Conservation (phyloP, 1,140 invertebrate species). For the Temnothorax longispinosus region DNA sequence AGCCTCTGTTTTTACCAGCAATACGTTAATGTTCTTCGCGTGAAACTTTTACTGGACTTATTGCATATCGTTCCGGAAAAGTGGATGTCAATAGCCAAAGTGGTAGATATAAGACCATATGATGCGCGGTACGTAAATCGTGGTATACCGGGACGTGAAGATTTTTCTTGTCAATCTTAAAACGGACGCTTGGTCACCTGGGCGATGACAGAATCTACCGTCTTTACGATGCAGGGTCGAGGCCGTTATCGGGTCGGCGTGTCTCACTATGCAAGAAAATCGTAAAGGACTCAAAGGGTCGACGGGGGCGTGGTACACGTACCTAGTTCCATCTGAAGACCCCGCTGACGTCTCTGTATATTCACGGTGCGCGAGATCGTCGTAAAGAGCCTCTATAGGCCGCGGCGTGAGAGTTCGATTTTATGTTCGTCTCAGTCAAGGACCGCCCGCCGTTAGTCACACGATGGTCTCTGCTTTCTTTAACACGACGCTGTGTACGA, state of each 20-base stretch:
- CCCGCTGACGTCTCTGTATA: conserved; percentile 73
- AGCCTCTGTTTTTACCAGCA: neutral
- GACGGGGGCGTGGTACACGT: conserved; percentile 61
- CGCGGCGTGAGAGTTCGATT: conserved; percentile 65
- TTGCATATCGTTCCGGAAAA: neutral
- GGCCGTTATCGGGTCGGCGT: conserved; percentile 66
- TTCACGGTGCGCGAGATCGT: conserved; percentile 60
- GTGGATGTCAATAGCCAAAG: neutral
- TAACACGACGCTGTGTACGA: conserved; percentile 38
- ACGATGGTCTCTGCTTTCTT: conserved; percentile 41
- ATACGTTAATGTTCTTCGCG: neutral
- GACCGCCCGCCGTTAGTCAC: conserved; percentile 72
- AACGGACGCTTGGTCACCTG: conserved; percentile 1
- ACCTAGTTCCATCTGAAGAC: conserved; percentile 61
- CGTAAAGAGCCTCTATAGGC: conserved; percentile 63
- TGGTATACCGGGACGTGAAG: neutral
- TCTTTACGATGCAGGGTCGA: conserved; percentile 72
- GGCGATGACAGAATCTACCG: conserved; percentile 68
- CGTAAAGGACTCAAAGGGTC: conserved; percentile 71
- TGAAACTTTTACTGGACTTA: neutral
- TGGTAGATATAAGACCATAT: neutral
- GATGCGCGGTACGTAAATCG: neutral
- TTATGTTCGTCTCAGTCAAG: conserved; percentile 55
- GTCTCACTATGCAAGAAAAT: conserved; percentile 69
- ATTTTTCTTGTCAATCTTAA: conserved; percentile 31